Evolutionary conservation across 1,140 invertebrate genomes (phyloP).

Genomic region (Colletes latitarsis): DNA sequence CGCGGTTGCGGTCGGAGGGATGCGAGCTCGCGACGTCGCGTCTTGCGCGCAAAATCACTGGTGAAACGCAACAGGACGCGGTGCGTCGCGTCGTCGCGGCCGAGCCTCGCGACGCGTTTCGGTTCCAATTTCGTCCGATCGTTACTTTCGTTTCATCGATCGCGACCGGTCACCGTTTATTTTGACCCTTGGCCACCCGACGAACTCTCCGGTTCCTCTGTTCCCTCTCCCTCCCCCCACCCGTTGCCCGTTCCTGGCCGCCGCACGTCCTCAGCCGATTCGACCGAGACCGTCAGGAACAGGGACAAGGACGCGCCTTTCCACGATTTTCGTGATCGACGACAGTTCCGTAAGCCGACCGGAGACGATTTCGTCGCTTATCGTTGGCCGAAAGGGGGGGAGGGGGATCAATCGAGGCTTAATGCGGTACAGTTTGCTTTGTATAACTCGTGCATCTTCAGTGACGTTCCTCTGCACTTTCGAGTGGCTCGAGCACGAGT

Average conservation of each 20-base stretch:
- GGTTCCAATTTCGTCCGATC: not conserved
- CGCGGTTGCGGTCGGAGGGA: conserved; percentile 67
- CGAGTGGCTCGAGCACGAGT: too few species aligned
- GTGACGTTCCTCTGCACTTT: too few species aligned
- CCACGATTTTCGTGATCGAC: too few species aligned
- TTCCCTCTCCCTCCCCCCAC: not conserved
- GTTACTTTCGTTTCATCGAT: conserved; percentile 2
- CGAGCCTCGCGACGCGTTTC: not conserved
- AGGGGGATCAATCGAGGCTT: too few species aligned
- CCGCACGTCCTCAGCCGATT: too few species aligned
- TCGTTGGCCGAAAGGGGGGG: too few species aligned
- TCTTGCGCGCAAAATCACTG: conserved; percentile 9
- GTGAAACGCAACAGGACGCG: conserved; percentile 55
- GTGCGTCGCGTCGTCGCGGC: not conserved
- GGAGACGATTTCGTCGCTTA: too few species aligned
- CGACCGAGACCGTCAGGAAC: not conserved
- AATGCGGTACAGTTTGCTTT: too few species aligned
- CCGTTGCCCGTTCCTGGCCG: not conserved
- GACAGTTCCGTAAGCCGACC: too few species aligned
- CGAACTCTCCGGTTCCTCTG: not conserved
- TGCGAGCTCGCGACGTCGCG: conserved; percentile 13
- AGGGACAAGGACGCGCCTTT: not conserved
- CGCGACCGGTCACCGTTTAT: not conserved
- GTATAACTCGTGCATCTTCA: too few species aligned
- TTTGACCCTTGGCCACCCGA: not conserved